These are phyloP conservation scores for Toxotes jaculatrix DNA, from an alignment of 2,113 vertebrate genomes.

Conservation along the genomic window DNA sequence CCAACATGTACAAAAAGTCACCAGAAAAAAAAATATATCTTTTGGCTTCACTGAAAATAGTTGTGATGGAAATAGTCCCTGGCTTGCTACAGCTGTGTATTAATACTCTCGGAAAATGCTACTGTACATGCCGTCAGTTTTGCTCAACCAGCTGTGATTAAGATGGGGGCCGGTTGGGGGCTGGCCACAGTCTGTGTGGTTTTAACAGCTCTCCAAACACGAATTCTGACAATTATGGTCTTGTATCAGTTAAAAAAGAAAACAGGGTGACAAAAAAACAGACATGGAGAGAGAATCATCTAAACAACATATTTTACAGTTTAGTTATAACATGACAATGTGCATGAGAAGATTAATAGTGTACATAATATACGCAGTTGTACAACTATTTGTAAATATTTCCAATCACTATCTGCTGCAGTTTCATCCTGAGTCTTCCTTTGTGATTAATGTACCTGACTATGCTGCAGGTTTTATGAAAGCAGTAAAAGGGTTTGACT, in stretches of 20 bases:
- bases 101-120: slow-evolving; percentile 80
- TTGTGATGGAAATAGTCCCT: slow-evolving; percentile 66
- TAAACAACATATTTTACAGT: background rate
- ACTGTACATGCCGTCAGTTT: slow-evolving; percentile 74
- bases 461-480: background rate
- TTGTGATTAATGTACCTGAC: background rate
- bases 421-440: background rate
- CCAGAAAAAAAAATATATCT: background rate
- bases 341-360: background rate
- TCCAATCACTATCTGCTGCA: background rate
- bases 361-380: background rate
- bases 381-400: background rate
- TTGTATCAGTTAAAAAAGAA: slow-evolving; percentile 1
- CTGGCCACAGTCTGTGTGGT: slow-evolving; percentile 66
- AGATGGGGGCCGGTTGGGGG: slow-evolving; percentile 39
- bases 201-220: slow-evolving; percentile 65
- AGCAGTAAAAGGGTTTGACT: background rate
- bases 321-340: background rate
- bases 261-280: background rate
- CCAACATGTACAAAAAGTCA: background rate
- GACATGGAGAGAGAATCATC: background rate
- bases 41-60: slow-evolving; percentile 65
- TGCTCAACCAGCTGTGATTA: slow-evolving; percentile 78
- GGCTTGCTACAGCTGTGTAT: slow-evolving; percentile 69
- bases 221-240: background rate